Base-by-base conservation (phyloP, 2,888 invertebrate genomes). In the Ormyrus labotus region DNA sequence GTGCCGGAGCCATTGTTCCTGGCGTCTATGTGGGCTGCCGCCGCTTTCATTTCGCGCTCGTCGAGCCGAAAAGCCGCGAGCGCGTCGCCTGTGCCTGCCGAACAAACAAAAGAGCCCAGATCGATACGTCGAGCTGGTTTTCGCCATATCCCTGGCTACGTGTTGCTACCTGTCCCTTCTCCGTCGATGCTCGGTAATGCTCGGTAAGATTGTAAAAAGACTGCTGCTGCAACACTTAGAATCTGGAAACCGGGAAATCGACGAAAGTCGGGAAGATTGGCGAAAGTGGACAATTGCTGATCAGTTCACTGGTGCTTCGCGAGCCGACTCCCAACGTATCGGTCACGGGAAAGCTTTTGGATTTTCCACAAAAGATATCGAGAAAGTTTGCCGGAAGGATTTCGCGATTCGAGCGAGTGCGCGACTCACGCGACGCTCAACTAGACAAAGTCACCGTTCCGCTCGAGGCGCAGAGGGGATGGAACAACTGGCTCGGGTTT, bases 61-160 rank as follows among this genome's bases (percentile, higher is more conserved):
- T 86, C 86, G 75, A 86, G 84, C 84, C 84, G 86, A 85, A 87
- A 87, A 87, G 85, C 55, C 55, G 11, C 84, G 84, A 83, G 83
- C 82, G 84, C 83, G 84, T 83, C 83, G 83, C 84, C 81, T 34
- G 34, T 4, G 34, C 34, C 34, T 34, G 34, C 83, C 84, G 85
- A 87, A 86, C 86, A 87, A 88, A 87, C 86, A 85, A 61, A 70
- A 77, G 64, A 70, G 77, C 13, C 13, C 80, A 71, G 71, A 78
- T 64, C 76, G 76, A 81, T 78, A 55, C 83, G 58, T 58, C 60
- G 11, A 60, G 78, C 34, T 34, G 34, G 34, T 34, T 34, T 34
- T 34, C 55, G 34, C 34, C 34, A 34, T 34, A 34, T 34, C 34
- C 3, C 34, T 34, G 34, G 34, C 34, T 34, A 34, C 34, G 34